phyloP scores from a whole-genome alignment of 2,888 invertebrate genomes.

The Eilema griseolum region DNA sequence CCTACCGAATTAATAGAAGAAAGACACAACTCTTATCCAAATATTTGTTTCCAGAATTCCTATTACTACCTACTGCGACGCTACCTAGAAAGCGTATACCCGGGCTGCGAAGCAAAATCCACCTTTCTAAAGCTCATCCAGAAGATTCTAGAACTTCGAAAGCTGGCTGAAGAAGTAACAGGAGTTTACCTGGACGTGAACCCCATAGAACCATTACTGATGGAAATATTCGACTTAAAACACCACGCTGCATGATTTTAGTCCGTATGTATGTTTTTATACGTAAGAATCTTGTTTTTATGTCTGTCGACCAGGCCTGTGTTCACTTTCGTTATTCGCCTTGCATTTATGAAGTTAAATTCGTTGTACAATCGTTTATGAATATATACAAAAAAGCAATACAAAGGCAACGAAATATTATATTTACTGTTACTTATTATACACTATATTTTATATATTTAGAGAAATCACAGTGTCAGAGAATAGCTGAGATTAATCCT shows the following conservation, averaged over 20 bases:
- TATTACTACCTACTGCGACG: slow-evolving; percentile 95
- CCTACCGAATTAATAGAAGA: too few relatives aligned
- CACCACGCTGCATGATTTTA: slow-evolving; percentile 71
- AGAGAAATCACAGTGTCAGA: neutral
- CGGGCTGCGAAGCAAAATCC: slow-evolving; percentile 95
- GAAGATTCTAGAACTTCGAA: slow-evolving; percentile 96
- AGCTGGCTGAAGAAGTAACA: slow-evolving; percentile 96
- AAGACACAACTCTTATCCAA: neutral
- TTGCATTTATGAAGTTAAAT: neutral
- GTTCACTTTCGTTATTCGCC: neutral
- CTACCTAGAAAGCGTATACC: slow-evolving; percentile 93
- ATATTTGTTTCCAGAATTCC: slow-evolving; percentile 89
- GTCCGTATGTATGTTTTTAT: slow-evolving; percentile 23
- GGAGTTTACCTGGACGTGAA: slow-evolving; percentile 97
- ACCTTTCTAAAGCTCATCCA: slow-evolving; percentile 95
- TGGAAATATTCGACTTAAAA: slow-evolving; percentile 98
- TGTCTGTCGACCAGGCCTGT: neutral
- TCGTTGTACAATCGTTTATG: neutral
- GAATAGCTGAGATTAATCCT: too few relatives aligned
- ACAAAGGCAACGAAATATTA: neutral
- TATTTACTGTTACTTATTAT: too few relatives aligned
- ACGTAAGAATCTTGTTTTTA: slow-evolving; percentile 1
- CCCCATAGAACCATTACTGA: slow-evolving; percentile 96
- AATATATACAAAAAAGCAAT: neutral
- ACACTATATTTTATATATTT: neutral